Evolutionary conservation across 2,888 invertebrate species (phyloP).

Genomic region (Meteorus cinctellus): DNA sequence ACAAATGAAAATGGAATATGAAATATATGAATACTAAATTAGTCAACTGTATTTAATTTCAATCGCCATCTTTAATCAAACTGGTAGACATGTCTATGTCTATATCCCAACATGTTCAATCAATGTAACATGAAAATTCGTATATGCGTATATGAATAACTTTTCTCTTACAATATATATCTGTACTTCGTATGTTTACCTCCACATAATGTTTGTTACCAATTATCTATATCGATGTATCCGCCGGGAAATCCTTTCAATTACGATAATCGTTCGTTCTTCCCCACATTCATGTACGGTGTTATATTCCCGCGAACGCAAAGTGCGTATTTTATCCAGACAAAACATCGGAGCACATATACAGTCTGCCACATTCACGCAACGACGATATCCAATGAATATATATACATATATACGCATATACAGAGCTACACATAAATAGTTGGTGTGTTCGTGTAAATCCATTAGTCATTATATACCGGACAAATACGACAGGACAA

Average conservation of each 20-base stretch:
- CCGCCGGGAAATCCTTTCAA: slow-evolving; percentile 27
- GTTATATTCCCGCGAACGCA: neutral
- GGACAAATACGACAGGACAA: slow-evolving; percentile 35
- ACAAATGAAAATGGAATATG: neutral
- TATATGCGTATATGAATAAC: neutral
- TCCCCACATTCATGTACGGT: neutral
- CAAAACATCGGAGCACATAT: neutral
- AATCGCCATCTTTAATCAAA: neutral
- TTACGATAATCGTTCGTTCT: slow-evolving; percentile 31
- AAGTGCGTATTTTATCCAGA: slow-evolving; percentile 32
- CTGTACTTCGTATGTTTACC: slow-evolving; percentile 37
- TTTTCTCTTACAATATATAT: slow-evolving; percentile 2
- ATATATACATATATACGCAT: slow-evolving; percentile 9
- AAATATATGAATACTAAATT: neutral
- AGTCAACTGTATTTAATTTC: neutral
- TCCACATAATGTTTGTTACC: slow-evolving; percentile 20
- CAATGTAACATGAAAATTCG: neutral
- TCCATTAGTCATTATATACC: slow-evolving; percentile 40
- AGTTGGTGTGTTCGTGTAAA: slow-evolving; percentile 19
- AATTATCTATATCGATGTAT: slow-evolving; percentile 14
- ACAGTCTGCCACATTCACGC: slow-evolving; percentile 12
- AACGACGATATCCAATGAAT: neutral
- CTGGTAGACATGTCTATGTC: neutral
- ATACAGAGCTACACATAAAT: neutral
- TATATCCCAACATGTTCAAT: neutral